These are phyloP conservation scores for Cantharis rustica DNA, from an alignment of 2,888 invertebrate genomes.

Conservation along the genomic window DNA sequence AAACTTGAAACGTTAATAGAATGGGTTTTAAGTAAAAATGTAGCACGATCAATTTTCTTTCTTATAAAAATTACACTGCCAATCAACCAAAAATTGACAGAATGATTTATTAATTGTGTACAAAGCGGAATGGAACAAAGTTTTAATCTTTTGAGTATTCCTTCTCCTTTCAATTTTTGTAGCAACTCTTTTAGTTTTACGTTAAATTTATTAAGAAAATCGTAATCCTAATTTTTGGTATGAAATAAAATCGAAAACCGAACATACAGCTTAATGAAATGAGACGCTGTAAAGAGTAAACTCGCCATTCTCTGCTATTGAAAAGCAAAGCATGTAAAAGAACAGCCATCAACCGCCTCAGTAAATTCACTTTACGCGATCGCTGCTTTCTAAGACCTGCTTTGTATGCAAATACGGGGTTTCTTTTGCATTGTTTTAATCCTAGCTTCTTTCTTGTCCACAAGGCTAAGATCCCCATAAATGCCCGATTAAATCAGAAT, in stretches of 20 bases:
- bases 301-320: constrained; percentile 39
- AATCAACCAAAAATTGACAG: constrained; percentile 27
- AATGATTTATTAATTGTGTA: constrained; percentile 31
- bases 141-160: constrained; percentile 24
- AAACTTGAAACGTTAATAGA: background rate
- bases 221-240: constrained; percentile 26
- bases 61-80: constrained; percentile 29
- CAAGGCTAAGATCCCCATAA: constrained; percentile 27
- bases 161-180: constrained; percentile 9
- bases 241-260: constrained; percentile 26
- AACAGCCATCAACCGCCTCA: constrained; percentile 47
- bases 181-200: constrained; percentile 4
- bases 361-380: constrained; percentile 51
- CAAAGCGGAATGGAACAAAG: constrained; percentile 26
- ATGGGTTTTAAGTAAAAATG: constrained; percentile 17
- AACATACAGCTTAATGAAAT: constrained; percentile 31
- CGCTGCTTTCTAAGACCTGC: constrained; percentile 46
- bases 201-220: constrained; percentile 12
- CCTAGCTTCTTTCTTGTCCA: constrained; percentile 41
- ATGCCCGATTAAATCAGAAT: constrained; percentile 29
- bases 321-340: constrained; percentile 47
- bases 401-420: constrained; percentile 50
- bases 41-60: constrained; percentile 28
- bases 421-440: constrained; percentile 52
- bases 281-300: constrained; percentile 30